phyloP scores from a whole-genome alignment of 2,113 vertebrate species.

The Oriolus oriolus region DNA sequence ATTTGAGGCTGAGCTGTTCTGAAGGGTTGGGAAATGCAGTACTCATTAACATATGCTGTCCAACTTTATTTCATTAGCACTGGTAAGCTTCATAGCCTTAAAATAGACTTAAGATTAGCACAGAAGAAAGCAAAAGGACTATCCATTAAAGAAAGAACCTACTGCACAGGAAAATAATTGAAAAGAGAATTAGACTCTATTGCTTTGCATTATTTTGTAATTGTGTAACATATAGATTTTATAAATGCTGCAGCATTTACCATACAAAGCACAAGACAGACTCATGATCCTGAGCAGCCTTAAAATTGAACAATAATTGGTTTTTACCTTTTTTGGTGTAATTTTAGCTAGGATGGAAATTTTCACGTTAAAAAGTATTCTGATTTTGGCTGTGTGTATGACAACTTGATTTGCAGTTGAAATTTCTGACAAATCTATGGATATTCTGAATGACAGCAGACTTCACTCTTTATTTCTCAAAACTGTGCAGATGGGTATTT shows the following conservation, averaged over 20 bases:
- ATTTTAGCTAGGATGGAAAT: not conserved
- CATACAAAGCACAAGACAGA: not conserved
- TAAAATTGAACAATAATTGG: not conserved
- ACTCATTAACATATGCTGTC: not conserved
- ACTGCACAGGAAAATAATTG: not conserved
- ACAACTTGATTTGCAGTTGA: not conserved
- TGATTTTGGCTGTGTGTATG: not conserved
- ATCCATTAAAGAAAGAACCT: not conserved
- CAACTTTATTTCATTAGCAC: not conserved
- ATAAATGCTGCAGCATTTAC: not conserved
- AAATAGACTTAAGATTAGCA: conserved; percentile 7
- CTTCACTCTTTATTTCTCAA: not conserved
- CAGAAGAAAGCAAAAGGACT: not conserved
- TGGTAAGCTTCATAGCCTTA: not conserved
- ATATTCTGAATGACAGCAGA: not conserved
- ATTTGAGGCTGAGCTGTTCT: not conserved
- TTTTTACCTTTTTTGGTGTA: not conserved
- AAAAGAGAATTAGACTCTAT: not conserved
- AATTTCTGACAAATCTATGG: not conserved
- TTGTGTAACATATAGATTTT: not conserved
- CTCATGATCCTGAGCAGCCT: not conserved
- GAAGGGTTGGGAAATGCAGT: not conserved
- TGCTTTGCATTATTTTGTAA: not conserved
- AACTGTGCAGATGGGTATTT: not conserved
- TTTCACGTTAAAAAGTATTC: not conserved